Evolutionary conservation across 92 coral and sea anemone species (phyloP).

Genomic region (Parazoanthus swiftii): DNA sequence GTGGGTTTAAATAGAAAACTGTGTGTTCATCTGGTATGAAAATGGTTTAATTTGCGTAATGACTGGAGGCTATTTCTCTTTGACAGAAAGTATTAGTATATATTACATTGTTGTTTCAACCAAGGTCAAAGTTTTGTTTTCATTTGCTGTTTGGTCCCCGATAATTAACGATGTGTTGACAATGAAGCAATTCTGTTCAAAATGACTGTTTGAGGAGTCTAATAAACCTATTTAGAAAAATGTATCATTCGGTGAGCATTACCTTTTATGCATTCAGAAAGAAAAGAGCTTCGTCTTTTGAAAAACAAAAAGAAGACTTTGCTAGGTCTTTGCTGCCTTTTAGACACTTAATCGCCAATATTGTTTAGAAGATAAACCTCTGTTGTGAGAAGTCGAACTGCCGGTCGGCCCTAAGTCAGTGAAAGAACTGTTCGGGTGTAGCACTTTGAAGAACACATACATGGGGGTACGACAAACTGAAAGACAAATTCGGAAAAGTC

Average conservation of each 20-base stretch:
- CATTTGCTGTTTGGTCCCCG: not conserved
- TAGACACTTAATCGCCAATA: constrained; percentile 18
- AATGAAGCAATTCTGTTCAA: not conserved
- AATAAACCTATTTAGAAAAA: constrained; percentile 23
- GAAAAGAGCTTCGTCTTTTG: constrained; percentile 3
- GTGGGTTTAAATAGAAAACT: not conserved
- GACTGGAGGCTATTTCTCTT: constrained; percentile 22
- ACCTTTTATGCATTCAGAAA: not conserved
- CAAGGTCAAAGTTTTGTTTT: constrained; percentile 24
- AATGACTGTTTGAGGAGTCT: constrained; percentile 16
- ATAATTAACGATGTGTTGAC: constrained; percentile 24
- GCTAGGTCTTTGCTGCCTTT: not conserved
- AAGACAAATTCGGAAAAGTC: not conserved
- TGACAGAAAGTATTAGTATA: constrained; percentile 19
- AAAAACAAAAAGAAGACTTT: constrained; percentile 19
- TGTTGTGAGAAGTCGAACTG: not conserved
- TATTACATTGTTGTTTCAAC: constrained; percentile 34
- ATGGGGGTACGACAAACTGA: not conserved
- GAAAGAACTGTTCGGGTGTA: not conserved
- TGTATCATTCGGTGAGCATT: constrained; percentile 39
- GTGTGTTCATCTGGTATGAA: constrained; percentile 5
- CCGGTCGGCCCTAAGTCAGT: not conserved
- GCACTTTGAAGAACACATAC: not conserved
- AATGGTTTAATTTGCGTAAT: not conserved
- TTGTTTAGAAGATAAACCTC: not conserved